Percentiles rank a stretch among this genome's conserved stretches.
Evolutionary conservation across 2,113 vertebrate genomes (phyloP).

Genomic region (Myiagra hebetior): DNA sequence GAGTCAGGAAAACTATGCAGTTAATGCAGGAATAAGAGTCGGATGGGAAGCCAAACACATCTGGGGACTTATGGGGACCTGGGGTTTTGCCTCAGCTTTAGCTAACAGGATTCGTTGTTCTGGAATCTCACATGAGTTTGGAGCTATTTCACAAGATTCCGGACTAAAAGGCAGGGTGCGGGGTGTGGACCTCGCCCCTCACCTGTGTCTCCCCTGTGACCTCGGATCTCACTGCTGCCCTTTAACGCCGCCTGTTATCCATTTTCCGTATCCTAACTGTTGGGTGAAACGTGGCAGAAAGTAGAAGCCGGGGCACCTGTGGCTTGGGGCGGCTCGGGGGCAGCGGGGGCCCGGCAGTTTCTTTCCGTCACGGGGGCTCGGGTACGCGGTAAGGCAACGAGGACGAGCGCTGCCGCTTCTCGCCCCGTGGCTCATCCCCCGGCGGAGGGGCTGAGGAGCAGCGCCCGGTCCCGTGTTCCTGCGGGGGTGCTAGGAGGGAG

Average conservation of each 20-base stretch:
- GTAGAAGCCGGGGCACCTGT: accelerated
- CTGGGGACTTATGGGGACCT: neutral
- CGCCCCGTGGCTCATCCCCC: accelerated
- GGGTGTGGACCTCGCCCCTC: accelerated
- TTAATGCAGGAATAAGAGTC: neutral
- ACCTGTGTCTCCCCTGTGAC: neutral
- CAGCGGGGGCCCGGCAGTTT: accelerated
- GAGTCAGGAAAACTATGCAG: neutral
- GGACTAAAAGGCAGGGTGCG: accelerated
- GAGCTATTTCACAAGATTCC: neutral
- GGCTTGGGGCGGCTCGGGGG: neutral
- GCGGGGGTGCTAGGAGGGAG: accelerated
- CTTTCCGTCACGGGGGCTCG: neutral
- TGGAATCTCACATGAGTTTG: neutral
- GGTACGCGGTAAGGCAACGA: neutral
- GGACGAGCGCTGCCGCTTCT: neutral
- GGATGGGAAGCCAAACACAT: neutral
- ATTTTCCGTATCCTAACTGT: accelerated
- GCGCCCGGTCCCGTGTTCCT: accelerated
- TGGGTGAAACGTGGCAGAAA: neutral
- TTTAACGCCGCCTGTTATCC: neutral
- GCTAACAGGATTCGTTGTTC: neutral
- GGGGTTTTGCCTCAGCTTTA: neutral
- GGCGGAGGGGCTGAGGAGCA: neutral
- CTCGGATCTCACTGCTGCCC: neutral